Conservation (phyloP, 1,140 invertebrate genomes). For the Antheraea mylitta region DNA sequence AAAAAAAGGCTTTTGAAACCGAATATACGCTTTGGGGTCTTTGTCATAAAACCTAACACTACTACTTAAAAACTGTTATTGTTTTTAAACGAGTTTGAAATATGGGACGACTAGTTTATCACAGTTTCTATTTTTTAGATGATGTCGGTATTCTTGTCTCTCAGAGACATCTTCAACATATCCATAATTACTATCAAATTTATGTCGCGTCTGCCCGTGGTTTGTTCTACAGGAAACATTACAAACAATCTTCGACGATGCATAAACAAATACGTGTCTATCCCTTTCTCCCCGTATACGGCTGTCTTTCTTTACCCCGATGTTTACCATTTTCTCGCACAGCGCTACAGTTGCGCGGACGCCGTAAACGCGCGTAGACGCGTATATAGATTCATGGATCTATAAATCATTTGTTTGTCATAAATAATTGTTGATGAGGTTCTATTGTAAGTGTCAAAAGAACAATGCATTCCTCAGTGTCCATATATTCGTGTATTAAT, state of each 20-base stretch:
- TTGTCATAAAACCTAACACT: no score
- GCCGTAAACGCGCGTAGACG: slow-evolving; percentile 32
- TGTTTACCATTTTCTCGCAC: slow-evolving; percentile 59
- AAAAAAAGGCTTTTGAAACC: no score
- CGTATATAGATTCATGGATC: slow-evolving; percentile 14
- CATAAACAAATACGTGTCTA: slow-evolving; percentile 42
- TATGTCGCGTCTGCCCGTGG: not conserved
- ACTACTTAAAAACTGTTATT: no score
- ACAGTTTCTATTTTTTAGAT: no score
- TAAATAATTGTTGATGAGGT: slow-evolving; percentile 19
- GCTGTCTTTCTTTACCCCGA: slow-evolving; percentile 32
- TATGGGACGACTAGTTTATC: no score
- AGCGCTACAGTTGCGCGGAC: slow-evolving; percentile 35
- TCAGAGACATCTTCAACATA: slow-evolving; percentile 13
- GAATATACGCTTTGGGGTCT: no score
- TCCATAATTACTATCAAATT: not conserved
- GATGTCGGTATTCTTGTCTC: slow-evolving; percentile 8
- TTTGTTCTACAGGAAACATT: slow-evolving; percentile 15
- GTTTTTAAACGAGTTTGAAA: no score
- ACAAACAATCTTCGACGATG: slow-evolving; percentile 29
- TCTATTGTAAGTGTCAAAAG: slow-evolving; percentile 30
- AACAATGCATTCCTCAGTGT: slow-evolving; percentile 25
- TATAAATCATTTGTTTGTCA: slow-evolving; percentile 31
- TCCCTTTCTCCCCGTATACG: slow-evolving; percentile 36
- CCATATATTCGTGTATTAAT: slow-evolving; percentile 15